Base-by-base conservation (phyloP, 2,113 vertebrate species). In the Pelodiscus sinensis region DNA sequence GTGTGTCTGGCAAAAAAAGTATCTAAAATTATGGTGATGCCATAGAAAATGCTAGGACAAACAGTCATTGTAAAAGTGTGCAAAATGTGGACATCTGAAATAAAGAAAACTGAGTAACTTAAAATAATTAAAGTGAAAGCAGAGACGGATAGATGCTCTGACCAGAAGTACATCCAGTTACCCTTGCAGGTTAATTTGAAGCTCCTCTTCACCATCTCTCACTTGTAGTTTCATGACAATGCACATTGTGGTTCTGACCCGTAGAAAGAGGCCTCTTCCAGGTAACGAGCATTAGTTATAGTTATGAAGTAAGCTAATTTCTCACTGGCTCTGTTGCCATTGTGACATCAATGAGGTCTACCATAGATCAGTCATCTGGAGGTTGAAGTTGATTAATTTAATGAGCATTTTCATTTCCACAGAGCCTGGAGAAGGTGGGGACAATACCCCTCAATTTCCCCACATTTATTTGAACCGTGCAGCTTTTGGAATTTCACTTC, bases 301-400 rank as follows among this genome's bases (percentile, higher is more conserved):
- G 4, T 31, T 54, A 56, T 12, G 55, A 4, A 44, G 44, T 44
- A 44, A 44, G 5, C 8, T 8, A 16, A 27, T 16, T 31, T 56
- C 24, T 78, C 51, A 22, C 50, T n/a, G 31, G 29, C 16, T 52
- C 85, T 27, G 56, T 51, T 24, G 9, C 22, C 1, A 3, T 15
- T 9, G 2, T 1, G 25, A 22, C 0, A 25, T 51, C 9, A 3
- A 5, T 0, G 29, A 77, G 22, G 12, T 55, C 56, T 15, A n/a
- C n/a, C 65, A 71, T 71, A 16, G 18, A 55, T 38, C n/a, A 38
- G 24, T 29, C 15, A 51, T 57, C 27, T 19, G 50, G 65, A n/a
- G 65, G 56, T 4, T 18, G 51, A 92, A 24, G 5, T 25, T 25
- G 8, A 73, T 38, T 19, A 25, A 57, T 80, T 27, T 35, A 84